Percentiles rank a stretch among this genome's conserved stretches.
These are phyloP conservation scores for Proteles cristata DNA, from an alignment of 2,113 vertebrate genomes.

Conservation along the genomic window DNA sequence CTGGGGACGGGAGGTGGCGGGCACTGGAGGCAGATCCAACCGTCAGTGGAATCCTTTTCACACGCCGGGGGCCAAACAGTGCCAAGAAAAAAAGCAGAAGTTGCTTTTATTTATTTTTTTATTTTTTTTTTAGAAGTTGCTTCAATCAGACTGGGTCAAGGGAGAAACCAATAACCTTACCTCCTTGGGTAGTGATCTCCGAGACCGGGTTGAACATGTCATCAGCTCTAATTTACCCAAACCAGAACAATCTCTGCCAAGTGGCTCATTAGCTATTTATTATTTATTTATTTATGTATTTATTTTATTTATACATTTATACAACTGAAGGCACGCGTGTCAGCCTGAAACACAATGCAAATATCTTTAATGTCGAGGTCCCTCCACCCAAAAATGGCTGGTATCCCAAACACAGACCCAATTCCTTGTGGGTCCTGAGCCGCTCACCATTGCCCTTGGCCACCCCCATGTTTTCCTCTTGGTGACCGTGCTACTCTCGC, in stretches of 20 bases:
- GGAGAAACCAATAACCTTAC: neutral
- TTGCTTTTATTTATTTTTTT: neutral
- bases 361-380: neutral
- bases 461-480: neutral
- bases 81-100: neutral
- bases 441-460: neutral
- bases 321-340: neutral
- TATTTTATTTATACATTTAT: neutral
- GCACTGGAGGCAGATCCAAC: neutral
- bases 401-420: neutral
- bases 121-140: no score
- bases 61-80: neutral
- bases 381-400: neutral
- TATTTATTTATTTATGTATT: neutral
- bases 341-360: neutral
- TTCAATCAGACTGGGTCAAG: neutral
- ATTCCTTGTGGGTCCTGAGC: accelerated
- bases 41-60: neutral
- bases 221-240: neutral
- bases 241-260: neutral
- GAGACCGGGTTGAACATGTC: neutral
- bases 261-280: neutral
- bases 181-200: neutral
- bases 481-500: accelerated
- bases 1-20: no score